Evolutionary conservation across 1,140 invertebrate genomes (phyloP), one percentile per base, ranked within the genome.

Genomic region (Telenomus remus): DNA sequence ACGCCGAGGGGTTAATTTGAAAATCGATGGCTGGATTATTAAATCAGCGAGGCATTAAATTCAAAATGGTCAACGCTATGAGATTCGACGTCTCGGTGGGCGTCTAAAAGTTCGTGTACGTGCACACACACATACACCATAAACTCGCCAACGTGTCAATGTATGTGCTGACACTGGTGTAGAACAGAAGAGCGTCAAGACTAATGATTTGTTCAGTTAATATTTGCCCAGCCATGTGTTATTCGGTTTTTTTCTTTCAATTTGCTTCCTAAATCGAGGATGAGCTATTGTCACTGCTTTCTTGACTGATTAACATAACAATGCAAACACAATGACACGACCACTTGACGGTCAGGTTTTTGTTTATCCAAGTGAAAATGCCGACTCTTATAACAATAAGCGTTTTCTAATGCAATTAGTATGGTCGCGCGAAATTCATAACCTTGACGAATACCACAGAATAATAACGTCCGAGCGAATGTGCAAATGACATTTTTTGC

Each of bases 291-390:
- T 87, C 84, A 81, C 77, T 84, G 80, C 60, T 73, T 78, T 77
- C 81, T 80, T 80, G 53, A 54, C 55, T 81, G 81, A 88, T 88
- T 88, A 88, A 85, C 85, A 87, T 88, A 86, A 88, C 85, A 87
- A 88, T 86, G 82, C 84, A 88, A 87, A 87, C 80, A 87, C 82
- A 87, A 87, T 87, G 84, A 87, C 82, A 80, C 79, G 59, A 64
- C 53, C 55, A 70, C 74, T 76, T 78, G 79, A 74, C 75, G 78
- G 68, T 55, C 59, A 54, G 64, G 76, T 78, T 76, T 73, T 82
- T 87, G 81, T 87, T 87, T 88, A 84, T 84, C 81, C 85, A 88
- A 86, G 85, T 87, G 85, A 87, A 86, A 86, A 87, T 82, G 82
- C 73, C 78, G 79, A 70, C 68, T 56, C 68, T 68, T 65, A 56